Conservation (phyloP, 2,888 invertebrate species). For the Orchesellides sinensis region DNA sequence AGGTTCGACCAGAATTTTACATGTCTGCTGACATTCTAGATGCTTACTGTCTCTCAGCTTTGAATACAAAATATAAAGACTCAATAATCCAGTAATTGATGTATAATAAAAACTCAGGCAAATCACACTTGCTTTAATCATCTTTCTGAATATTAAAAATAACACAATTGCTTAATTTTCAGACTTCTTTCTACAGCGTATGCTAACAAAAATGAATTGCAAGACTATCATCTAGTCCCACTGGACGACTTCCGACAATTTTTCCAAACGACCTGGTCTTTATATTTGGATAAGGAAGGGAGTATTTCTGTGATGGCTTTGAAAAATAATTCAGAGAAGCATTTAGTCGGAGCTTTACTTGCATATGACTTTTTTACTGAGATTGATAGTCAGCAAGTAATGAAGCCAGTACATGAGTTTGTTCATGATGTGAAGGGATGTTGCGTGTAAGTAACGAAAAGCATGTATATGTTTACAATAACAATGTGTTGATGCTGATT, state of each 20-base stretch:
- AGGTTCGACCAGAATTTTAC: conserved; percentile 4
- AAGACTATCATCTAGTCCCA: conserved; percentile 47
- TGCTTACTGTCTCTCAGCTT: neutral
- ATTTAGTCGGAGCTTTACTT: conserved; percentile 84
- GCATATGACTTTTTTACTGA: conserved; percentile 83
- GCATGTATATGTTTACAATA: neutral
- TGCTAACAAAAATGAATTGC: conserved; percentile 42
- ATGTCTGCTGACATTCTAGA: neutral
- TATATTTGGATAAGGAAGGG: conserved; percentile 20
- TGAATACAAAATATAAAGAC: neutral
- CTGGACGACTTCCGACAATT: conserved; percentile 31
- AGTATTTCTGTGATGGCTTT: conserved; percentile 84
- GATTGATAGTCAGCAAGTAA: conserved; percentile 78
- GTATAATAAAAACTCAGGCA: neutral
- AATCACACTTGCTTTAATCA: neutral
- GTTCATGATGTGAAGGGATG: conserved; percentile 81
- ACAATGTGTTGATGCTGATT: no score
- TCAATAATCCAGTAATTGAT: conserved; percentile 5
- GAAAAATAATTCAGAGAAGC: conserved; percentile 79
- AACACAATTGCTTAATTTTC: no score
- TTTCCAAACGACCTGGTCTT: conserved; percentile 44
- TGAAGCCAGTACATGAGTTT: conserved; percentile 88
- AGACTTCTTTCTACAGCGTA: conserved; percentile 56
- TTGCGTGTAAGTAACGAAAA: conserved; percentile 35
- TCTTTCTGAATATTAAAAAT: no score